phyloP scores from a whole-genome alignment of 2,797 vertebrate species.

The Hipposideros larvatus region DNA sequence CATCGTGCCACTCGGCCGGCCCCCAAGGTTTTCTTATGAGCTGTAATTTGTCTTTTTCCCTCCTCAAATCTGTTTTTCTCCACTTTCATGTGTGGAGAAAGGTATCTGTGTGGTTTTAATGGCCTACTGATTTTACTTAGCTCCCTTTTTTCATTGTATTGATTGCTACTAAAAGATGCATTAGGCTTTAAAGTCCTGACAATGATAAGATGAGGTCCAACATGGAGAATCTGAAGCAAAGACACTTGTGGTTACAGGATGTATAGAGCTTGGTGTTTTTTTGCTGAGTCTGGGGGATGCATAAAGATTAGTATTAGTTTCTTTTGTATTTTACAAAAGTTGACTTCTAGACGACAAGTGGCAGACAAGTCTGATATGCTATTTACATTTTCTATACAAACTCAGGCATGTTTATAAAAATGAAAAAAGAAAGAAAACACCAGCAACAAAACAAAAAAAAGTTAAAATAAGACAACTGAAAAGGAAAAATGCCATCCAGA shows the following conservation, averaged over 20 bases:
- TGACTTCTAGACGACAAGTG: not conserved
- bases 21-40: not conserved
- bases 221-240: slow-evolving; percentile 11
- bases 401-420: not conserved
- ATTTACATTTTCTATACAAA: slow-evolving; percentile 13
- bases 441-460: not conserved
- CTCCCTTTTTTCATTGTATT: slow-evolving; percentile 59
- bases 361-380: not conserved
- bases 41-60: not conserved
- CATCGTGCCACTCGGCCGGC: no score
- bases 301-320: not conserved
- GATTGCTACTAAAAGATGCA: slow-evolving; percentile 39
- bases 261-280: slow-evolving; percentile 15
- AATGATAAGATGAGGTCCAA: not conserved
- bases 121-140: slow-evolving; percentile 17
- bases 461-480: not conserved
- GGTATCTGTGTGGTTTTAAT: not conserved
- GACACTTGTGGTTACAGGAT: slow-evolving; percentile 29
- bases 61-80: not conserved
- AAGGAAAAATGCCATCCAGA: not conserved
- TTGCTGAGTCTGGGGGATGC: not conserved
- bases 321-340: not conserved
- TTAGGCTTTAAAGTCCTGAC: not conserved
- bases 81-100: not conserved
- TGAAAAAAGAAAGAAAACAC: not conserved